Conservation (phyloP, 2,888 invertebrate species). For the Slavum lentiscoides region DNA sequence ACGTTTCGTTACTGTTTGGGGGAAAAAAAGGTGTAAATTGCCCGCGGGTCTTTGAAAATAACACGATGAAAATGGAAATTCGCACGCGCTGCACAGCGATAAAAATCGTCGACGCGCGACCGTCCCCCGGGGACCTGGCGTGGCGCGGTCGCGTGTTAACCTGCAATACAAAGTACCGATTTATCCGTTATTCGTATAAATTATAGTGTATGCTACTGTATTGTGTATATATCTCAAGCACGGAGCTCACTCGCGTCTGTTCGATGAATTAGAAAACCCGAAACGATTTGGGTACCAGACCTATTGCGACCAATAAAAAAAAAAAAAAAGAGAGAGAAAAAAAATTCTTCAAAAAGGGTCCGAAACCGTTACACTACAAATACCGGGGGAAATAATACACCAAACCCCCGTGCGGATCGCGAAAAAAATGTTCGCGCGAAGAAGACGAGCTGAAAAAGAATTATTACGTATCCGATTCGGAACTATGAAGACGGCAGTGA, state of each 20-base stretch:
- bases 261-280: neutral
- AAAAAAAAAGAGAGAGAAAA: too few relatives aligned
- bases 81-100: too few relatives aligned
- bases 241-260: too few relatives aligned
- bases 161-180: neutral
- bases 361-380: neutral
- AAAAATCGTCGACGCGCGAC: slow-evolving; percentile 9
- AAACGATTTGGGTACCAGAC: neutral
- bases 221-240: neutral
- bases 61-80: slow-evolving; percentile 6
- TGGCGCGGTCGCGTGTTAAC: neutral
- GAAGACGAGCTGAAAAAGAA: too few relatives aligned
- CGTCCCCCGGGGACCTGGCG: neutral
- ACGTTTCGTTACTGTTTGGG: too few relatives aligned
- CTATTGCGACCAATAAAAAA: neutral
- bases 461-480: too few relatives aligned
- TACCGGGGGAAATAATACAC: too few relatives aligned
- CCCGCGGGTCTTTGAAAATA: neutral
- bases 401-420: too few relatives aligned
- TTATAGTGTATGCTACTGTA: too few relatives aligned
- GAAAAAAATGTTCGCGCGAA: too few relatives aligned
- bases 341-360: neutral
- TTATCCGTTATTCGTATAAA: neutral
- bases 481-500: too few relatives aligned
- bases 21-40: neutral